Evolutionary conservation across 2,888 invertebrate species (phyloP).

Genomic region (Scaptomyza parva): DNA sequence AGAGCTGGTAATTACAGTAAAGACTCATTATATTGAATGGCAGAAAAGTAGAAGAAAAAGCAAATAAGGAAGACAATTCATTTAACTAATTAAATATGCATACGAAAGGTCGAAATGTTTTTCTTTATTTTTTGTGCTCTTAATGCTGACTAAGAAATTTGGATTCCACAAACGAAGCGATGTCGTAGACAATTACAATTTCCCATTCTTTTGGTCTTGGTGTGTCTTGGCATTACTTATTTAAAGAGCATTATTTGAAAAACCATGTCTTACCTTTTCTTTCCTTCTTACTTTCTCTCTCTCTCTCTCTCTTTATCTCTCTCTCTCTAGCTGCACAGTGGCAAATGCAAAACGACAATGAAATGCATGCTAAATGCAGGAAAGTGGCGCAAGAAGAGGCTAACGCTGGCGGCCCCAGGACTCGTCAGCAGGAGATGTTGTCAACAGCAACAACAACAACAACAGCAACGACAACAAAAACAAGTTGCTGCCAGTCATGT

Average conservation of each 20-base stretch:
- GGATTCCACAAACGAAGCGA: not conserved
- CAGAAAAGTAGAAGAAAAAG: not conserved
- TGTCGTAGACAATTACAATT: conserved; percentile 18
- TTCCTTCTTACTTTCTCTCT: conserved; percentile 5
- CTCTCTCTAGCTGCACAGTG: conserved; percentile 64
- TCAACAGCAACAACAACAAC: conserved; percentile 48
- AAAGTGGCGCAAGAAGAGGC: conserved; percentile 72
- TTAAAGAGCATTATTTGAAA: conserved; percentile 37
- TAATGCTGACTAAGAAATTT: conserved; percentile 6
- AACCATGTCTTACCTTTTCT: conserved; percentile 11
- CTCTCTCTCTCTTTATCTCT: not conserved
- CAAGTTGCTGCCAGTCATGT: conserved; percentile 58
- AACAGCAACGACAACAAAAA: conserved; percentile 48
- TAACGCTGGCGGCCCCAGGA: conserved; percentile 42
- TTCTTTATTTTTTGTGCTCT: conserved; percentile 6
- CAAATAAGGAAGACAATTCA: conserved; percentile 31
- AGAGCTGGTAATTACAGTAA: conserved; percentile 10
- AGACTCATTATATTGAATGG: not conserved
- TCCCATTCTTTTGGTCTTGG: not conserved
- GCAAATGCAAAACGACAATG: conserved; percentile 84
- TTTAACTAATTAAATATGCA: conserved; percentile 54
- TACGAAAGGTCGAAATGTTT: conserved; percentile 20
- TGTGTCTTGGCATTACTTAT: conserved; percentile 33
- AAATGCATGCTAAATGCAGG: conserved; percentile 83
- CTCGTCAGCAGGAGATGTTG: conserved; percentile 39